A percentile compares a stretch with the other conserved stretches of the same genome.
Conservation (phyloP, 1,140 invertebrate species). For the Whitmania pigra region DNA sequence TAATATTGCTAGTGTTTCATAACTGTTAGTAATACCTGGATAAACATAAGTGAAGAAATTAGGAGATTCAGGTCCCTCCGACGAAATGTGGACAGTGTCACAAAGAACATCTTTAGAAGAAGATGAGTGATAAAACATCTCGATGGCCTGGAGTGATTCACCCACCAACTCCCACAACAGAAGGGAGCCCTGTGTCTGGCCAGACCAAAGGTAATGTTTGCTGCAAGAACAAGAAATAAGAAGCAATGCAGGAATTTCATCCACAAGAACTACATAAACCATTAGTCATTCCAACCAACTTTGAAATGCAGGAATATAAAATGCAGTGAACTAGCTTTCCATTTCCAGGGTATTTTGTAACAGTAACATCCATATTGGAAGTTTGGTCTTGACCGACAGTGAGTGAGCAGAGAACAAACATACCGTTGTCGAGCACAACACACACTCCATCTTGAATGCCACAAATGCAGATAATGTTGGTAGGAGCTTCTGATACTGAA, state of each 20-base stretch:
- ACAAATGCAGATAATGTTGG: not conserved
- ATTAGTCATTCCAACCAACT: not conserved
- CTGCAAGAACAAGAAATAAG: not conserved
- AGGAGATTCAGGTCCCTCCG: not conserved
- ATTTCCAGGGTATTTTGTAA: not conserved
- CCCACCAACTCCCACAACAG: not conserved
- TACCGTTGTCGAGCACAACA: not conserved
- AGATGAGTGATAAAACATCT: not conserved
- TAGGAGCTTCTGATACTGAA: not conserved
- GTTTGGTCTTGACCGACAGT: not conserved
- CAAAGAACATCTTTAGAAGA: not conserved
- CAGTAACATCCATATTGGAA: no score
- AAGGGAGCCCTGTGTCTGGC: not conserved
- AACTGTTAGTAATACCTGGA: not conserved
- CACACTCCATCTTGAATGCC: not conserved
- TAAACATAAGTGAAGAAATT: not conserved
- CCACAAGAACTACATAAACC: no score
- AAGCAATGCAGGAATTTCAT: no score
- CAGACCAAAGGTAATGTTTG: not conserved
- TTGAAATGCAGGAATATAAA: not conserved
- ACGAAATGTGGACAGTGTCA: not conserved
- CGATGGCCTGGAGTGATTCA: not conserved
- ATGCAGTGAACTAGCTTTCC: constrained; percentile 2
- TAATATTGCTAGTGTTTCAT: not conserved
- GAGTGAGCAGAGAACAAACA: not conserved